Base-by-base conservation (phyloP, 2,797 vertebrate genomes). In the Aldrovandia affinis region DNA sequence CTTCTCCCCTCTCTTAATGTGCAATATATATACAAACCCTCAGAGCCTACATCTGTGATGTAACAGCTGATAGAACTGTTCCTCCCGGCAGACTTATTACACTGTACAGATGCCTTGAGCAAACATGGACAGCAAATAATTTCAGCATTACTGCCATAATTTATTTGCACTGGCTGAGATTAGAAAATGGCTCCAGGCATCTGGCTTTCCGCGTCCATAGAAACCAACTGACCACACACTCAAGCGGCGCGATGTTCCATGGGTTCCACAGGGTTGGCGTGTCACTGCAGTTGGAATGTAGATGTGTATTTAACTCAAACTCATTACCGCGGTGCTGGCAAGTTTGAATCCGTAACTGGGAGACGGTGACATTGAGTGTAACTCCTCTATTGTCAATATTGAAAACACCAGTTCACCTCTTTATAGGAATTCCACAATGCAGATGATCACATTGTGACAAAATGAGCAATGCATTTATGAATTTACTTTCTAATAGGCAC, bases 1-100 rank as follows among this genome's bases (percentile, higher is more conserved):
- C 77, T 80, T 86, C 80, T 18, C 85, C 82, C 87, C 75, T 82
- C 15, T n/a, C 91, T 93, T 92, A 92, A 94, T 93, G 93, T 91
- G 89, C 87, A 92, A 92, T 92, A 92, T 94, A 79, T 54, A 79
- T 54, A 54, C 77, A 54, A n/a, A 54, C 28, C 77, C 77, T 54
- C 50, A 30, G 47, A 52, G 77, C 42, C 25, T n/a, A 77, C 73
- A 77, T 77, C 39, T 77, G 73, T 47, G 42, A 77, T 77, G 20
- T 47, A 44, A 77, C 73, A 77, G 50, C 77, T 79, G 77, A 79
- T 79, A 54, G 50, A 52, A 78, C 28, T 4, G 77, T 79, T 15
- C 28, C 44, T 1, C 28, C 73, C n/a, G 14, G 25, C 77, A 52
- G 77, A 52, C 28, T 54, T 54, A 52, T 47, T 44, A 47, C 73